These are phyloP conservation scores for Triops longicaudatus DNA, from an alignment of 1,140 invertebrate genomes.

Conservation along the genomic window DNA sequence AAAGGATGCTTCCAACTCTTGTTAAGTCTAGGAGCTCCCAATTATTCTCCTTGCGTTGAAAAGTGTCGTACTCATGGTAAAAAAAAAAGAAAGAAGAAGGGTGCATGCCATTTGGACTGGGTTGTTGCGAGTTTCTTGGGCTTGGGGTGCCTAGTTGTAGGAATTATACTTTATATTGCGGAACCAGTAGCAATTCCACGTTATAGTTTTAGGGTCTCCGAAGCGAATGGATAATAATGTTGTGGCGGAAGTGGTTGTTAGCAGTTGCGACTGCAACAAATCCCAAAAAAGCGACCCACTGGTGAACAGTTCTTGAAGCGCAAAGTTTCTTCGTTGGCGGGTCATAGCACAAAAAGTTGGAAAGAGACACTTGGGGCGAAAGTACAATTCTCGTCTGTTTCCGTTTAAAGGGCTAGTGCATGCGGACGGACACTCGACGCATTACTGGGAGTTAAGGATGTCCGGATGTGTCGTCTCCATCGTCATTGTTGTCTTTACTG, in stretches of 20 bases:
- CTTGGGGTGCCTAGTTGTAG: neutral
- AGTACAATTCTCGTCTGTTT: neutral
- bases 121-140: neutral
- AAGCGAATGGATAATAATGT: slow-evolving; percentile 12
- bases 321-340: neutral
- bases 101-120: neutral
- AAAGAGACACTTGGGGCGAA: neutral
- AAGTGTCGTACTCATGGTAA: neutral
- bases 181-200: neutral
- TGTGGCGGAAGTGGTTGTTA: slow-evolving; percentile 10
- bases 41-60: neutral
- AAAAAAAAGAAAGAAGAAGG: neutral
- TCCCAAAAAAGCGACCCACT: neutral
- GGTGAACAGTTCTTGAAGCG: neutral
- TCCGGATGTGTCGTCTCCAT: too few relatives aligned
- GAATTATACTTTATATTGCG: neutral
- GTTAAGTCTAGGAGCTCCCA: neutral
- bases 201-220: neutral
- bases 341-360: neutral
- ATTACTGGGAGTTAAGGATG: too few relatives aligned
- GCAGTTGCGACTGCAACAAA: neutral
- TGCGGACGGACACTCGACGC: too few relatives aligned
- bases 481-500: neutral
- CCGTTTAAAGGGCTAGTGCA: neutral
- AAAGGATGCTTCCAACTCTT: too few relatives aligned